Evolutionary conservation across 2,113 vertebrate genomes (phyloP), one percentile per base, ranked within the genome.

Genomic region (Zingel zingel): DNA sequence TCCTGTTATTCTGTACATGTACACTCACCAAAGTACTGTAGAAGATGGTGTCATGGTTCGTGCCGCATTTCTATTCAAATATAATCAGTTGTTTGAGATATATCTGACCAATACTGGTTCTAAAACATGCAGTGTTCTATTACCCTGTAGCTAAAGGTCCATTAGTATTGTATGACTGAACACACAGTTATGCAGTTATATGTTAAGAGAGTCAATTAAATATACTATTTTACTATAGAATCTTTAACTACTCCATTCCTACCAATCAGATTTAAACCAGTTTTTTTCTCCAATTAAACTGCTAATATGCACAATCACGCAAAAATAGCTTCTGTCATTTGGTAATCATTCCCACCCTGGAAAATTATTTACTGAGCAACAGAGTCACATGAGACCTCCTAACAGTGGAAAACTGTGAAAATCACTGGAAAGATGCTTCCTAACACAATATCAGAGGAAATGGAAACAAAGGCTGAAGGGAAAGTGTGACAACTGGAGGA

Each of bases 371-470:
- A 56, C 25, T 54, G 48, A 62, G 6, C 66, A 57, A 74, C 27
- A 76, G 18, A 73, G 30, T 84, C 82, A 87, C 74, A 79, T 77
- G 77, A 70, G 47, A 45, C 53, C 21, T 14, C 30, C 30, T 16
- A 33, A 15, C 23, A 51, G 53, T 74, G 85, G 85, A 82, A 88
- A 89, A 81, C 73, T 33, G n/a, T 18, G 21, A 79, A 36, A 75
- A 73, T 67, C n/a, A 71, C 45, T 58, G 77, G 69, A 91, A 93
- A 88, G n/a, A 19, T 85, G 82, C 82, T 82, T 18, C 45, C 63
- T 68, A 27, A 76, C 69, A 50, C 66, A 77, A 6, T 50, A 67
- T 73, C 47, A 91, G 30, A 91, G 93, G 93, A 93, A 95, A 86
- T 64, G 62, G 71, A 86, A 62, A 88, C 82, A 88, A 84, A 86